Evolutionary conservation across 2,888 invertebrate genomes (phyloP).

Genomic region (Sesia bembeciformis): DNA sequence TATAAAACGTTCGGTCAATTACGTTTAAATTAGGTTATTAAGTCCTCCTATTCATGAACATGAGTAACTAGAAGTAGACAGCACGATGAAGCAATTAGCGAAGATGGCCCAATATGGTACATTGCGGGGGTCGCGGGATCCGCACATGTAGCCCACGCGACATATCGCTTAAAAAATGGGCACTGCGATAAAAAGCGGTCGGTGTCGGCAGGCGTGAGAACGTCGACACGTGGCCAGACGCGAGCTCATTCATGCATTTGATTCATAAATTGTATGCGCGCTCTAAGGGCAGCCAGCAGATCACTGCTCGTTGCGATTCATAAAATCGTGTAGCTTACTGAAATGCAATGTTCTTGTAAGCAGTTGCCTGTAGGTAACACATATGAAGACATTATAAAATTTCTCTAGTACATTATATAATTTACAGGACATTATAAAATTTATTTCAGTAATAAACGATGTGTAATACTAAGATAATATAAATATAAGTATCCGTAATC

Average conservation of each 20-base stretch:
- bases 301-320: neutral
- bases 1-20: neutral
- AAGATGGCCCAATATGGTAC: constrained; percentile 55
- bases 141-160: constrained; percentile 66
- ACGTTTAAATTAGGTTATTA: neutral
- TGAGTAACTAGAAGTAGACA: constrained; percentile 7
- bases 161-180: constrained; percentile 42
- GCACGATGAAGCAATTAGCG: constrained; percentile 62
- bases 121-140: constrained; percentile 52
- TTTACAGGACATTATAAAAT: too few relatives aligned
- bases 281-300: constrained; percentile 23
- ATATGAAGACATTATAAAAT: too few relatives aligned
- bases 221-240: constrained; percentile 59
- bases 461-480: too few relatives aligned
- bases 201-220: constrained; percentile 55
- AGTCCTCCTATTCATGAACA: neutral
- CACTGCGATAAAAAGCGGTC: constrained; percentile 58
- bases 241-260: constrained; percentile 69
- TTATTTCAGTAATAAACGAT: too few relatives aligned
- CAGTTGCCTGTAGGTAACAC: too few relatives aligned
- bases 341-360: too few relatives aligned
- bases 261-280: constrained; percentile 59
- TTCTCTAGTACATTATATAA: too few relatives aligned
- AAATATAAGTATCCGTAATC: too few relatives aligned
- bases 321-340: neutral